Conservation (phyloP, 2,888 invertebrate species). For the Tricholauxania praeusta region DNA sequence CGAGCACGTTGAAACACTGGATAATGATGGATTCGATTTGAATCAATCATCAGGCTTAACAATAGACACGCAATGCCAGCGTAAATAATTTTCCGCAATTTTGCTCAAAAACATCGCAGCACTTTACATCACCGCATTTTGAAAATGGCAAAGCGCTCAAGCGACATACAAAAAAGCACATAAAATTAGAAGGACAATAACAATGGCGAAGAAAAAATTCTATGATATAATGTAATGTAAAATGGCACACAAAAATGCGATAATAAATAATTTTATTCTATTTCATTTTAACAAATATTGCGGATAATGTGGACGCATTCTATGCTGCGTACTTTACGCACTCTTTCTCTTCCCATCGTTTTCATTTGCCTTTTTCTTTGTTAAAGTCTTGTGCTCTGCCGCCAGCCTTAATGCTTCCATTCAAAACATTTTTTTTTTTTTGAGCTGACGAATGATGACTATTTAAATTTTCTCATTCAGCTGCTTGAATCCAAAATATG, state of each 20-base stretch:
- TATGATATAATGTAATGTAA: too few relatives aligned
- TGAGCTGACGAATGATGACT: slow-evolving; percentile 61
- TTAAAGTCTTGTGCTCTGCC: too few relatives aligned
- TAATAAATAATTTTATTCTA: slow-evolving; percentile 27
- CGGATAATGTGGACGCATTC: slow-evolving; percentile 12
- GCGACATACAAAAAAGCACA: not conserved
- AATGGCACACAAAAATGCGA: slow-evolving; percentile 6
- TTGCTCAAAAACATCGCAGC: slow-evolving; percentile 11
- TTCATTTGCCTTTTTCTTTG: slow-evolving; percentile 22
- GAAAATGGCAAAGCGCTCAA: not conserved
- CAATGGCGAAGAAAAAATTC: not conserved
- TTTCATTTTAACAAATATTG: slow-evolving; percentile 13
- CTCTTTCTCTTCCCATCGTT: not conserved
- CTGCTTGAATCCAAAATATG: not conserved
- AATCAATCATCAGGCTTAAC: too few relatives aligned
- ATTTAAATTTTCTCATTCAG: slow-evolving; percentile 55
- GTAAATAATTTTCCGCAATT: not conserved
- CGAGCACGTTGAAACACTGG: too few relatives aligned
- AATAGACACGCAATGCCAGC: too few relatives aligned
- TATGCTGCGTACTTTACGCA: too few relatives aligned
- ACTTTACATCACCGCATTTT: not conserved
- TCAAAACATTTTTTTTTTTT: not conserved
- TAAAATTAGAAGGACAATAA: not conserved
- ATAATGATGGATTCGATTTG: too few relatives aligned
- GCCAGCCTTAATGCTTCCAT: not conserved